Evolutionary conservation across 2,113 vertebrate species (phyloP), one percentile per base, ranked within the genome.

Genomic region (Cacatua alba): DNA sequence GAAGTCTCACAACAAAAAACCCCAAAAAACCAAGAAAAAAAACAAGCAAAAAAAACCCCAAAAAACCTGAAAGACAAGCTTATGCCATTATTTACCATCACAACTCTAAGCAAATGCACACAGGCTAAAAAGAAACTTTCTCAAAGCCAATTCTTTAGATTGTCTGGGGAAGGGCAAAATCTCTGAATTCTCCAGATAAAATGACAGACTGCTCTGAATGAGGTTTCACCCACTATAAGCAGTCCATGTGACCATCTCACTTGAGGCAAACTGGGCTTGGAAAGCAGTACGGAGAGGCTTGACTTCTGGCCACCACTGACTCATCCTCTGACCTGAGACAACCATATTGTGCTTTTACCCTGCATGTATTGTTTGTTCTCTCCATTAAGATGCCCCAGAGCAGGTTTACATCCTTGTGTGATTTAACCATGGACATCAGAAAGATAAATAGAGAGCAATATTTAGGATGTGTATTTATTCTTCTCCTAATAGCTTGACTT

Each of bases 201-300:
- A 86, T 72, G 17, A 33, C 41, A 89, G 20, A 37, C 25, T 23
- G 20, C 51, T 77, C 25, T 44, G 75, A 44, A 25, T 41, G 68
- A 71, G 23, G 17, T 43, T 81, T 64, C 41, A 55, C 11, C 9
- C 26, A 29, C 26, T 18, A 3, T 37, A 84, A 82, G 6, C 13
- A 72, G 37, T 31, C 39, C 4, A 1, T 51, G 51, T n/a, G 62
- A 33, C 7, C 48, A 29, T 39, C 35, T 85, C 74, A 79, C 24
- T 35, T 1, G 4, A 0, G 13, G 31, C 28, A 69, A 80, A 86
- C 17, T 20, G 26, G 21, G 6, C 18, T 80, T 52, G 48, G 49
- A 76, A 53, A 59, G 4, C 24, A 48, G 2, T 14, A 31, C 0
- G 0, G 24, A 24, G 13, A 87, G 1, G 6, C 3, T 17, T 29